Conservation (phyloP, 2,797 vertebrate genomes). For the Scleropages formosus region DNA sequence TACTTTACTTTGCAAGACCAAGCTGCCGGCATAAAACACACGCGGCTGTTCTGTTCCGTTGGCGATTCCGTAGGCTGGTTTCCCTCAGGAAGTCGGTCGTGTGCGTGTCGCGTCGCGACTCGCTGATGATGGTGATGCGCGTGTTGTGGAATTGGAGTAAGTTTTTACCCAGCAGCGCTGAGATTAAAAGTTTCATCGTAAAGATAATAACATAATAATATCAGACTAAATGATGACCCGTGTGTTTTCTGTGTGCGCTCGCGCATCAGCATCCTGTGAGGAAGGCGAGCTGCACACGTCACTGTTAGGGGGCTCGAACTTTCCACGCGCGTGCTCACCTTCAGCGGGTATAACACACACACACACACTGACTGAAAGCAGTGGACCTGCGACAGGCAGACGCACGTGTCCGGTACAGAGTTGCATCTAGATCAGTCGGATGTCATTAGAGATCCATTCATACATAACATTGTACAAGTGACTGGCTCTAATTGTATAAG, state of each 20-base stretch:
- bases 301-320: slow-evolving; percentile 44
- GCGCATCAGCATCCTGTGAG: slow-evolving; percentile 26
- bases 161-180: too few relatives aligned
- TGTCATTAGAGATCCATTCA: background rate
- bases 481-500: background rate
- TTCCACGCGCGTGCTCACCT: slow-evolving; percentile 32
- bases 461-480: background rate
- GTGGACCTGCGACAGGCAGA: too few relatives aligned
- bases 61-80: background rate
- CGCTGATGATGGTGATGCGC: background rate
- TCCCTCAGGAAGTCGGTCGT: background rate
- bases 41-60: background rate
- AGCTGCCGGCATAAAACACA: background rate
- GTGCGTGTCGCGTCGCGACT: too few relatives aligned
- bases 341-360: background rate
- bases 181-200: too few relatives aligned
- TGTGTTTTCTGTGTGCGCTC: slow-evolving; percentile 17
- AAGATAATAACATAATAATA: too few relatives aligned
- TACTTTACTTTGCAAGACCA: background rate
- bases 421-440: background rate
- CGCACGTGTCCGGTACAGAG: background rate
- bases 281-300: slow-evolving; percentile 42
- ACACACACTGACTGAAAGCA: too few relatives aligned
- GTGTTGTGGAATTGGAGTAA: background rate
- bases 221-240: too few relatives aligned